Evolutionary conservation across 1,140 invertebrate genomes (phyloP), one percentile per base, ranked within the genome.

Genomic region (Pemphigus obesinymphae): DNA sequence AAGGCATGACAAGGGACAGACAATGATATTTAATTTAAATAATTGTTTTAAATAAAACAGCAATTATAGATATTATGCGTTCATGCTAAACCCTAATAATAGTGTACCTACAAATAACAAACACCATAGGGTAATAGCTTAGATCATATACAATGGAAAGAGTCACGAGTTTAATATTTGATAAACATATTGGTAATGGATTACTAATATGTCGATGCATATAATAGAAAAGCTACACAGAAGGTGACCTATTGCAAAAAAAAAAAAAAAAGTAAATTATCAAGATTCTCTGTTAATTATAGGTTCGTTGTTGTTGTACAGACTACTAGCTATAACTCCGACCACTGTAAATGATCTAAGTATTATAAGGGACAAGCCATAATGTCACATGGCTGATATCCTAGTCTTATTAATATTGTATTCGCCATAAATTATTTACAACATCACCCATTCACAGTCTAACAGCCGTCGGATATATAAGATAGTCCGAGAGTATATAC

Each of bases 1-100:
- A 80, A 80, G 76, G 76, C 37, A 80, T 80, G 76, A 80, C 76
- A 80, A 80, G 76, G 55, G 76, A 61, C 29, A 55, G 17, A n/a
- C n/a, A n/a, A 29, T 53, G 26, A n/a, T 53, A 34, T 34, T 50
- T 76, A 29, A 17, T 37, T 70, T 70, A n/a, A n/a, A n/a, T n/a
- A 70, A 37, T n/a, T 37, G 31, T 29, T 63, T 31, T 31, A 3
- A 31, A 8, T 20, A 48, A 76, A 40, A 29, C 40, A 58, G 34
- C 34, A 40, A 58, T n/a, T n/a, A n/a, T n/a, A 55, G 0, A 58
- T 23, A 55, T 37, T 23, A 58, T n/a, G n/a, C n/a, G n/a, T n/a
- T 55, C 29, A 58, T 20, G 3, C 34, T 37, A 58, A 76, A 58
- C 48, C 73, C 53, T 34, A 76, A 34, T 23, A 34, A 55, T 37